phyloP scores from a whole-genome alignment of 1,140 invertebrate genomes.

The Ooceraea biroi region DNA sequence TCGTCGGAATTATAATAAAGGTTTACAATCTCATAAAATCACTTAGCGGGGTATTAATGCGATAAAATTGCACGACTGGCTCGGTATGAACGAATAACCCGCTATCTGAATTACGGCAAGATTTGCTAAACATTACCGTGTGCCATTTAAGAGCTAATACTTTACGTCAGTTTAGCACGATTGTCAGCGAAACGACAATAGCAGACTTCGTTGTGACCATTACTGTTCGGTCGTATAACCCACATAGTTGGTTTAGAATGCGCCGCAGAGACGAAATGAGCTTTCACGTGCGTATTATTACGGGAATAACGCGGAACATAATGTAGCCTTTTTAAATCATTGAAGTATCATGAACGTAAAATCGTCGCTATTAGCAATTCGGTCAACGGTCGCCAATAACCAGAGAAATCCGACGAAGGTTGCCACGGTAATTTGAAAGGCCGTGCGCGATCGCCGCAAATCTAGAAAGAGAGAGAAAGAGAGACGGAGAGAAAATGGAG shows the following conservation, averaged over 20 bases:
- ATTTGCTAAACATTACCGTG: slow-evolving; percentile 26
- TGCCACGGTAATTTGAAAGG: slow-evolving; percentile 2
- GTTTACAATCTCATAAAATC: slow-evolving; percentile 37
- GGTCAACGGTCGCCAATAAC: neutral
- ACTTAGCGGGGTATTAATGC: slow-evolving; percentile 44
- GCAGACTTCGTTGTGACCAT: slow-evolving; percentile 15
- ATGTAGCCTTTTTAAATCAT: slow-evolving; percentile 10
- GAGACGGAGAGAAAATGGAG: neutral
- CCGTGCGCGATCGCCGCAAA: neutral
- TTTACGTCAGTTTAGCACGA: slow-evolving; percentile 47
- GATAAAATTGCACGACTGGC: slow-evolving; percentile 10
- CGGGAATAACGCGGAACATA: slow-evolving; percentile 15
- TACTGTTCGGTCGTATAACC: slow-evolving; percentile 31
- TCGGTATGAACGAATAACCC: neutral
- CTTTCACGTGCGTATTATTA: slow-evolving; percentile 35
- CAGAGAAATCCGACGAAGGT: slow-evolving; percentile 2
- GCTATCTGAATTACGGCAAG: neutral
- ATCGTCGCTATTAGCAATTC: slow-evolving; percentile 4
- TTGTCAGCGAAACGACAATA: slow-evolving; percentile 35
- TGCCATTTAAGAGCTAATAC: slow-evolving; percentile 43
- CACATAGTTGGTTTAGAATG: slow-evolving; percentile 27
- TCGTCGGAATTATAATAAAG: slow-evolving; percentile 29
- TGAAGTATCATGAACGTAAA: slow-evolving; percentile 33
- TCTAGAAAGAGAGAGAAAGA: neutral
- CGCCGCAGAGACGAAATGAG: slow-evolving; percentile 31